Evolutionary conservation across 2,888 invertebrate genomes (phyloP), one percentile per base, ranked within the genome.

Genomic region (Drosophila austrosaltans): DNA sequence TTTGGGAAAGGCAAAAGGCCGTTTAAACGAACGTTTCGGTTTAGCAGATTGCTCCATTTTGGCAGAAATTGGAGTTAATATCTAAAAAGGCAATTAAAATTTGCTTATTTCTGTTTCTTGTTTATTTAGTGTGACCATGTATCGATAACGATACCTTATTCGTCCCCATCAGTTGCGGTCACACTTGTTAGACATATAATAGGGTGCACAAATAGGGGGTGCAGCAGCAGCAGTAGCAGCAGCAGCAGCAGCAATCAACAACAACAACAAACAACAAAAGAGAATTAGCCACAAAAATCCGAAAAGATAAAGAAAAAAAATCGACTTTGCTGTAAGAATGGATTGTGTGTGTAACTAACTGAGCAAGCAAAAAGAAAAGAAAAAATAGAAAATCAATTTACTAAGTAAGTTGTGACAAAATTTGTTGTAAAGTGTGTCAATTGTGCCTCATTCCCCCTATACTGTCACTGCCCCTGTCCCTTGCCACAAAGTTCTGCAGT

Each of bases 1-100:
- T 53, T 66, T 83, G 3, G 83, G 73, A 40, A 83, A 78, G 2
- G 66, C 48, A 69, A 86, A 83, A 3, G 69, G 57, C 2, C 53
- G 65, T 32, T 83, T 83, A 44, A 81, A 83, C 0, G 83, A 56
- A 0, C 72, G 73, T 57, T 70, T 82, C 0, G 60, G 12, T 22
- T 77, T 85, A 0, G 40, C 2, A 12, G 12, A 20, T 6, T 28
- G 5, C 12, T 72, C 72, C 72, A 72, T 72, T 40, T 53, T 16
- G 40, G 2, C 1, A 36, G 1, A 12, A 36, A 25, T 25, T 28
- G 5, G 28, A 4, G 12, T n/a, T 12, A 57, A 36, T 1, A 12
- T 22, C 22, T 16, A 22, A 39, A 5, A 36, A 16, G 36, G 20
- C 22, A 22, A 10, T 22, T 48, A 3, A 10, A 48, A 12, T 25